phyloP scores from a whole-genome alignment of 2,888 invertebrate species.

The Agrotis puta region DNA sequence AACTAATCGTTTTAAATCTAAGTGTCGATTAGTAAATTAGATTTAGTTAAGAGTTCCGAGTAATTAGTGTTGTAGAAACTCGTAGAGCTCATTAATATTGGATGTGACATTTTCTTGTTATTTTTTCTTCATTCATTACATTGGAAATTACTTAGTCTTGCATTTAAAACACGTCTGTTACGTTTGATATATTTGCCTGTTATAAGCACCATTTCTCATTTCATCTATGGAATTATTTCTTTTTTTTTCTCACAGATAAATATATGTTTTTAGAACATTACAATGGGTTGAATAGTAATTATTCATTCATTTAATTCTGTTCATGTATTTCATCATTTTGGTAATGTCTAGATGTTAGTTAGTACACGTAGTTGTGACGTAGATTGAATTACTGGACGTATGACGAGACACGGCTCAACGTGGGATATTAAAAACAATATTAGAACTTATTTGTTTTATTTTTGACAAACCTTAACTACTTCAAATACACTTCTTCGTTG shows the following conservation, averaged over 20 bases:
- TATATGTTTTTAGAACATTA: constrained; percentile 1
- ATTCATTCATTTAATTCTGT: constrained; percentile 25
- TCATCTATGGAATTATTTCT: neutral
- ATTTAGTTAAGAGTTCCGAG: constrained; percentile 9
- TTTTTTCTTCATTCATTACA: neutral
- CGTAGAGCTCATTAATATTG: constrained; percentile 20
- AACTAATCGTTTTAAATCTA: constrained; percentile 29
- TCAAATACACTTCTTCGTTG: neutral
- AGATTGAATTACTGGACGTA: constrained; percentile 67
- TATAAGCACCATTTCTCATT: neutral
- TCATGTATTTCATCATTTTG: constrained; percentile 34
- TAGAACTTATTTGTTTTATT: constrained; percentile 63
- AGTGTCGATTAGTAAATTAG: constrained; percentile 24
- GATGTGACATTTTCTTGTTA: constrained; percentile 22
- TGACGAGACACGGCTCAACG: constrained; percentile 77
- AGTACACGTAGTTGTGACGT: constrained; percentile 59
- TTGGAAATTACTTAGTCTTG: neutral
- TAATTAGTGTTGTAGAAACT: constrained; percentile 24
- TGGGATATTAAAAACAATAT: constrained; percentile 76
- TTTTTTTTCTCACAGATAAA: neutral
- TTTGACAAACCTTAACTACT: neutral
- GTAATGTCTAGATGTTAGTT: constrained; percentile 34
- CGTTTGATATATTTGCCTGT: neutral
- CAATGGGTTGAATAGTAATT: constrained; percentile 15
- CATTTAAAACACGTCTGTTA: neutral